Percentiles rank a stretch among this genome's conserved stretches.
Conservation (phyloP, 2,888 invertebrate genomes). For the Diaphora mendica region DNA sequence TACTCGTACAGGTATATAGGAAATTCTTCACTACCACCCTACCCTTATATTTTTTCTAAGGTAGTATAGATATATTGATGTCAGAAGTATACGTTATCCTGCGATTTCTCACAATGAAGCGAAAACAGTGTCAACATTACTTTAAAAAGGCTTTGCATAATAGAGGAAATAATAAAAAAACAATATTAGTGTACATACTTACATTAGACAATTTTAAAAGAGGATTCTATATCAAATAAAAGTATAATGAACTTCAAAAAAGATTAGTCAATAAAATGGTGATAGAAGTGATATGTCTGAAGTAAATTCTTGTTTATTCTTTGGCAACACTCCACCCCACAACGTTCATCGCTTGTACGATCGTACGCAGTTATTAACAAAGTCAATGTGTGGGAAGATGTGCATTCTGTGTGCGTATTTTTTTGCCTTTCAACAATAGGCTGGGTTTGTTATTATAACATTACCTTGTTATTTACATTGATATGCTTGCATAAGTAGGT, state of each 20-base stretch:
- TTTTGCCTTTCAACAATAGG: conserved; percentile 49
- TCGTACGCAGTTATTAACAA: conserved; percentile 55
- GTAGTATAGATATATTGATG: too few relatives aligned
- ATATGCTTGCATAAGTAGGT: conserved; percentile 25
- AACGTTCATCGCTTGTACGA: conserved; percentile 28
- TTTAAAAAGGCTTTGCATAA: not conserved
- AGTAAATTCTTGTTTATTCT: conserved; percentile 6
- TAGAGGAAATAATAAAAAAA: not conserved
- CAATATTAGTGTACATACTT: not conserved
- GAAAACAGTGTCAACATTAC: too few relatives aligned
- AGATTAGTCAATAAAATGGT: too few relatives aligned
- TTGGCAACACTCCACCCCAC: conserved; percentile 10
- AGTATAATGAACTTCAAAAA: not conserved
- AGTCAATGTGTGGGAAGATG: conserved; percentile 60
- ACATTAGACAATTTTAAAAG: not conserved
- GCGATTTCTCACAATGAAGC: not conserved
- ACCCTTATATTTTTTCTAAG: too few relatives aligned
- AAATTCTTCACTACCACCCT: not conserved
- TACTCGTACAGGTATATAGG: too few relatives aligned
- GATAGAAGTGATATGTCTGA: not conserved
- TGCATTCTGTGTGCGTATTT: conserved; percentile 57
- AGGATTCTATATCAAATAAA: not conserved
- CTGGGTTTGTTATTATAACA: conserved; percentile 49
- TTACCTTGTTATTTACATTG: conserved; percentile 43
- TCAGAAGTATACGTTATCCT: too few relatives aligned